Percentiles rank a stretch among this genome's conserved stretches.
Evolutionary conservation across 2,888 invertebrate species (phyloP).

Genomic region (Trachelus iudaicus): DNA sequence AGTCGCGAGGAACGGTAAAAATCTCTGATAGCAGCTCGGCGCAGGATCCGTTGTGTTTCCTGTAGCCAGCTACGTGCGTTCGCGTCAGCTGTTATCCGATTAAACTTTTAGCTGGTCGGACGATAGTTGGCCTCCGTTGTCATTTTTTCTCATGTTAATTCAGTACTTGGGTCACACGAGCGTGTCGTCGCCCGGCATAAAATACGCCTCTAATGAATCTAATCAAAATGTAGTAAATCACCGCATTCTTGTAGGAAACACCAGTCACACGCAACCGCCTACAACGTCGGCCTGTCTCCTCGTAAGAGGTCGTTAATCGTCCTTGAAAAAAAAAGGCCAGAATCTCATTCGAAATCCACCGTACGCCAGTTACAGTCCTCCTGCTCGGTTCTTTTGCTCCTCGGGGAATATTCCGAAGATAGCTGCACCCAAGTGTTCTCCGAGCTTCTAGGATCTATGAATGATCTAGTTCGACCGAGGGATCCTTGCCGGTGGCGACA

Average conservation of each 20-base stretch:
- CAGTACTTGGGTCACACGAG: slow-evolving; percentile 7
- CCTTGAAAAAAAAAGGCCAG: background rate
- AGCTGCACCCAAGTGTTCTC: too few relatives aligned
- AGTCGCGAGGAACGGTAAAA: too few relatives aligned
- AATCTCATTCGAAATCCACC: background rate
- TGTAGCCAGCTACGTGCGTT: too few relatives aligned
- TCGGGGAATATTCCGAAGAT: too few relatives aligned
- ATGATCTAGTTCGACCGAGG: too few relatives aligned
- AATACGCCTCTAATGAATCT: slow-evolving; percentile 23
- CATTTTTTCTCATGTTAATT: slow-evolving; percentile 10
- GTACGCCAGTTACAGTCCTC: background rate
- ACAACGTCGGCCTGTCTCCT: slow-evolving; percentile 2
- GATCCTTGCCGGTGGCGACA: too few relatives aligned
- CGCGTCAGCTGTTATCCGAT: background rate
- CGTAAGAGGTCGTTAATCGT: background rate
- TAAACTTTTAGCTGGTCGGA: background rate
- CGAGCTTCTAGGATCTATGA: too few relatives aligned
- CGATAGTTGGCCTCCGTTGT: background rate
- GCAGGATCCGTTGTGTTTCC: too few relatives aligned
- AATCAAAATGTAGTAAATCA: slow-evolving; percentile 24
- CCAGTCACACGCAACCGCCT: slow-evolving; percentile 6
- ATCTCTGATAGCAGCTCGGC: too few relatives aligned
- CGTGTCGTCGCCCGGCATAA: slow-evolving; percentile 9
- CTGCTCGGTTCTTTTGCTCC: background rate
- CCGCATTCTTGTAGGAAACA: slow-evolving; percentile 5